Evolutionary conservation across 2,888 invertebrate species (phyloP), one percentile per base, ranked within the genome.

Genomic region (Melipona beecheii): DNA sequence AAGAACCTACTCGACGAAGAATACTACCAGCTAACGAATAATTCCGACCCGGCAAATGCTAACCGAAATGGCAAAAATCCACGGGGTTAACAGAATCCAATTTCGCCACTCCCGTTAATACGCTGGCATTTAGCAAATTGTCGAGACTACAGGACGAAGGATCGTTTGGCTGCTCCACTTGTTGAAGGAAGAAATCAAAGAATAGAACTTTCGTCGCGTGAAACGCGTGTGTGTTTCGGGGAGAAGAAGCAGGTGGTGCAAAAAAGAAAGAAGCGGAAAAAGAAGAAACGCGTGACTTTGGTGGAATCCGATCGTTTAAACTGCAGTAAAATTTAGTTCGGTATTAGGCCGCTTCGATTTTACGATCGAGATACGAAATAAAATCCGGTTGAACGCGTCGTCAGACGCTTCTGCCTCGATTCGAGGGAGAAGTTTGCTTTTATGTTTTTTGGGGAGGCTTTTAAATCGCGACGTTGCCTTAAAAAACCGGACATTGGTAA

Each of bases 361-460:
- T 89, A 89, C 86, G 89, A 89, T 81, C 84, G 79, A 76, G 86
- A 88, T 84, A 82, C 74, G 71, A 68, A 87, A 88, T 87, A 81
- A 88, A 86, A 86, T 81, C 75, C 81, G 27, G 58, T 56, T 66
- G 77, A 74, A 54, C 52, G 65, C 24, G 74, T 69, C 54, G 81
- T 56, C n/a, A 64, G 64, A 65, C 66, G 65, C 62, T 76, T 75
- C 69, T 71, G 31, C 43, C 21, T 24, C 54, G 54, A 66, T 79
- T 58, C 78, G 21, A 27, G 70, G 74, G 52, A 4, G 27, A 3
- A 27, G 36, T 66, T 84, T 58, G 81, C 75, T 87, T 86, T 88
- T 88, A 88, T 87, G n/a, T n/a, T n/a, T 88, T 68, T 68, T 50
- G 17, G 62, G 58, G 70, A 58, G 58, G 83, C 81, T 78, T 87